Evolutionary conservation across 1,140 invertebrate species (phyloP), one percentile per base, ranked within the genome.

Genomic region (Achroia grisella): DNA sequence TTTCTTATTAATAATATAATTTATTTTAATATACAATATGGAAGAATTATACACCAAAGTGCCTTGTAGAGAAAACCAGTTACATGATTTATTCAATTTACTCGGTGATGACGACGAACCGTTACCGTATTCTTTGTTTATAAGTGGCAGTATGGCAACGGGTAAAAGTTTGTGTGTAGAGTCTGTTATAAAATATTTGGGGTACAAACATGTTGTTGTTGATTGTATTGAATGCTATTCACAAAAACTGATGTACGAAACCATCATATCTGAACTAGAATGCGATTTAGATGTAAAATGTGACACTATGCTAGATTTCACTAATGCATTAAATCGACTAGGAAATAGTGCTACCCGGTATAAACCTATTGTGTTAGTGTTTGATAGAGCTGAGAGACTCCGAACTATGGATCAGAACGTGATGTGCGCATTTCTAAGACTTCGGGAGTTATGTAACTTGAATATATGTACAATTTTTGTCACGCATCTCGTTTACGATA

Each of bases 211-310:
- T 59, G 90, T 91, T 13, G 71, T 90, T 35, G 76, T 96, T n/a
- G 94, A 96, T 74, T 94, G 94, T 69, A 88, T 95, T 4, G 95
- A 97, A 71, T 94, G 93, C 65, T 93, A 93, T 62, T 89, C 88
- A n/a, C 76, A 87, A 1, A 92, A 91, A 80, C 90, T 95, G 39
- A 81, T 96, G 31, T 93, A 91, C 62, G 93, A 96, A 75, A 88
- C 89, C n/a, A 91, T 95, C 12, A 50, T 96, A 14, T 88, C 88
- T 35, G 87, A 89, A 41, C 71, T 96, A 4, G 69, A 57, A 37
- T 64, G 85, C 8, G 66, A 75, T 1, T 39, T 45, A 4, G 73
- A 86, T 15, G 68, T 80, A 4, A 87, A 88, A 77, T 94, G 93
- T 65, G 94, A 95, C 42, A 91, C 91, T 57, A 81, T 94, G 59